Percentiles rank a stretch among this genome's conserved stretches.
Evolutionary conservation across 2,888 invertebrate species (phyloP).

Genomic region (Tetranychus truncatus): DNA sequence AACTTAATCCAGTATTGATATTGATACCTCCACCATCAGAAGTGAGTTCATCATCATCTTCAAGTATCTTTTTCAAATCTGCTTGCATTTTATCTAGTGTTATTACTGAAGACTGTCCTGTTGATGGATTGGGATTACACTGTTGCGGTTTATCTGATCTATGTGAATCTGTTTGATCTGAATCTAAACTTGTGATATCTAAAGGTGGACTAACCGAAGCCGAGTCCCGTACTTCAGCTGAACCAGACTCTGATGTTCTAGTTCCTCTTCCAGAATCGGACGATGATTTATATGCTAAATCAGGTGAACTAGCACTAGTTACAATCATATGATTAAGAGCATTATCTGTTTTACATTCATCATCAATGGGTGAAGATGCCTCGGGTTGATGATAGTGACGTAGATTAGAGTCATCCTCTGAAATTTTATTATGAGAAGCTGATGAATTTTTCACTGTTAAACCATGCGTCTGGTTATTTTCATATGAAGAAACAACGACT

Average conservation of each 20-base stretch:
- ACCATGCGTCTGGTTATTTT: background rate
- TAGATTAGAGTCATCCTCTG: background rate
- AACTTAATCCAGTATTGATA: background rate
- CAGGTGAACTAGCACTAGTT: constrained; percentile 13
- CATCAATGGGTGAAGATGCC: background rate
- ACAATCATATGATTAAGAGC: constrained; percentile 3
- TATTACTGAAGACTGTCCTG: background rate
- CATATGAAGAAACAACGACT: background rate
- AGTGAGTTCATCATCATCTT: constrained; percentile 8
- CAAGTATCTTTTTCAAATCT: constrained; percentile 16
- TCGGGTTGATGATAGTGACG: background rate
- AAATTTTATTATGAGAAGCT: background rate
- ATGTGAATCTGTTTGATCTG: constrained; percentile 24
- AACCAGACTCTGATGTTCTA: constrained; percentile 25
- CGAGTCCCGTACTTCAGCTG: constrained; percentile 24
- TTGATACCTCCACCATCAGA: background rate
- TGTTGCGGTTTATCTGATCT: background rate
- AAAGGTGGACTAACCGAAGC: constrained; percentile 22
- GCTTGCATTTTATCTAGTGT: constrained; percentile 16
- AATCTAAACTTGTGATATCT: constrained; percentile 27
- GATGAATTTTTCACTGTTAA: background rate
- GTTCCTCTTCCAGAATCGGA: constrained; percentile 29
- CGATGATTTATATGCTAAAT: constrained; percentile 24
- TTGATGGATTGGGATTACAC: background rate
- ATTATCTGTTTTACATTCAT: background rate